A percentile compares a stretch with the other conserved stretches of the same genome.
phyloP scores from a whole-genome alignment of 2,113 vertebrate genomes.

The Catagonus wagneri region DNA sequence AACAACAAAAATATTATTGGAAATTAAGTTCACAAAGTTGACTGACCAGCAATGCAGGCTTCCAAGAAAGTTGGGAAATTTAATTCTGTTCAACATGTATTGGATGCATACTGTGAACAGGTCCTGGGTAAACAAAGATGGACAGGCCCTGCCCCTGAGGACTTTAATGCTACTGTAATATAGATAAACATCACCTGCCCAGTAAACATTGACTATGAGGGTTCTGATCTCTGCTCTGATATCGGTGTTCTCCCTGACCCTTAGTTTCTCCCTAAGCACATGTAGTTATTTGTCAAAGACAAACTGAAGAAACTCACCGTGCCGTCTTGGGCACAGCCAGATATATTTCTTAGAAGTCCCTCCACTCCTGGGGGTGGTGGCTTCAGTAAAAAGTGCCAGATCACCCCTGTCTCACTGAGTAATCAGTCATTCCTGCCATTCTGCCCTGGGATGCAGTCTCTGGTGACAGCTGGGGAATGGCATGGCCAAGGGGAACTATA shows the following conservation, averaged over 20 bases:
- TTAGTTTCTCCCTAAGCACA: neutral
- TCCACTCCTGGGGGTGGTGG: neutral
- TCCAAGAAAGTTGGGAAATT: neutral
- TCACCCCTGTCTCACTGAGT: neutral
- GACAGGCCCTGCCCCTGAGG: neutral
- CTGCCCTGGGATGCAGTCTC: neutral
- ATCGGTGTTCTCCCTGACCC: neutral
- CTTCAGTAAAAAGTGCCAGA: neutral
- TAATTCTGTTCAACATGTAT: neutral
- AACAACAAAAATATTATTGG: neutral
- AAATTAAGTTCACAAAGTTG: neutral
- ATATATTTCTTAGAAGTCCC: constrained; percentile 1
- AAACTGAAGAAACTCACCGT: neutral
- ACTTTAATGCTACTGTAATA: neutral
- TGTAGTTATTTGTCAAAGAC: neutral
- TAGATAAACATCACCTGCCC: neutral
- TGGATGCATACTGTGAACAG: no score
- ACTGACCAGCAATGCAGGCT: neutral
- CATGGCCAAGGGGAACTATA: neutral
- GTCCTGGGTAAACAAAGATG: neutral
- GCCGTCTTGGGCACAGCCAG: neutral
- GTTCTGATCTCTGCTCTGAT: neutral
- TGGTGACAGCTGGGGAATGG: neutral
- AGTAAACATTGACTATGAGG: neutral
- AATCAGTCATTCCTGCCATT: neutral